Evolutionary conservation across 2,888 invertebrate genomes (phyloP).

Genomic region (Sialis lutaria): DNA sequence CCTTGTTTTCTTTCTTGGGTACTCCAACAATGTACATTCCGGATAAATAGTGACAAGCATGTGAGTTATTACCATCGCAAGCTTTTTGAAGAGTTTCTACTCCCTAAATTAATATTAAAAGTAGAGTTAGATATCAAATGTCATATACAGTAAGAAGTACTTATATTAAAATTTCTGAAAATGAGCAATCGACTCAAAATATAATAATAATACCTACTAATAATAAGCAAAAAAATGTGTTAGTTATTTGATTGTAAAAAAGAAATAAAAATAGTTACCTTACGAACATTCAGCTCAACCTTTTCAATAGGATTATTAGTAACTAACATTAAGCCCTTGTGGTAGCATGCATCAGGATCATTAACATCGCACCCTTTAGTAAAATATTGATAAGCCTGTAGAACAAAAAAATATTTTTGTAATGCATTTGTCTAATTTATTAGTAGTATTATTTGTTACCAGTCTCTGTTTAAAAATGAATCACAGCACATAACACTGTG

Average conservation of each 20-base stretch:
- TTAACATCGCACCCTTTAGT: slow-evolving; percentile 61
- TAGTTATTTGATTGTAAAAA: background rate
- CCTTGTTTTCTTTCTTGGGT: slow-evolving; percentile 27
- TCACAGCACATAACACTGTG: too few species aligned
- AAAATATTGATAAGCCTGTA: slow-evolving; percentile 46
- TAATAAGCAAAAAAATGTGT: background rate
- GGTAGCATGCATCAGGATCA: slow-evolving; percentile 53
- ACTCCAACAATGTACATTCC: slow-evolving; percentile 64
- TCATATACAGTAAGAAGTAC: too few species aligned
- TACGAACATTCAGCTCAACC: slow-evolving; percentile 35
- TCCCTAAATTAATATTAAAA: slow-evolving; percentile 20
- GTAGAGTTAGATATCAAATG: too few species aligned
- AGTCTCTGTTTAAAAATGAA: too few species aligned
- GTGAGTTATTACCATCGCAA: slow-evolving; percentile 35
- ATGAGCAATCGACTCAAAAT: background rate
- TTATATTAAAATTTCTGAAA: background rate
- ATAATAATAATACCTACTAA: background rate
- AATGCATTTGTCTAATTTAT: too few species aligned
- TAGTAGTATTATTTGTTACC: too few species aligned
- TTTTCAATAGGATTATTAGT: slow-evolving; percentile 34
- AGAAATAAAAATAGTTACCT: slow-evolving; percentile 15
- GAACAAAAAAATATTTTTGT: too few species aligned
- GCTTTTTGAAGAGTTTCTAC: slow-evolving; percentile 31
- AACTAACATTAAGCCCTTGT: slow-evolving; percentile 52
- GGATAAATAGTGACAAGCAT: slow-evolving; percentile 66